Base-by-base conservation (phyloP, 1,140 invertebrate species). In the Atopsyche davidsoni region DNA sequence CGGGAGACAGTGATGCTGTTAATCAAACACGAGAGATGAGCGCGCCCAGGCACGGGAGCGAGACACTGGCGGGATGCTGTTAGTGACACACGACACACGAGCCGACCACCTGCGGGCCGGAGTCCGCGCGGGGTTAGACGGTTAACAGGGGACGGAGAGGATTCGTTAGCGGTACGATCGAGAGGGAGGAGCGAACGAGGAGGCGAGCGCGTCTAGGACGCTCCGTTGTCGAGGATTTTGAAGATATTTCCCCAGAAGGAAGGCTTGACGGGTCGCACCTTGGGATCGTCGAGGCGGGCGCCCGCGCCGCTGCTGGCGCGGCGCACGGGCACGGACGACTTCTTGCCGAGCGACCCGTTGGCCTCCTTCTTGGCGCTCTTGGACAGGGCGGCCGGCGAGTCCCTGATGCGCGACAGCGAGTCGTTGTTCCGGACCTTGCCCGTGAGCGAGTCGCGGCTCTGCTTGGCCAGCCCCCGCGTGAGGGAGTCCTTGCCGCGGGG, bases 371-470 rank as follows among this genome's bases (percentile, higher is more conserved):
- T 55, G 45, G 52, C 42, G 43, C 34, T 16, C 22, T 55, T 58
- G 4, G 57, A 58, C 14, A 50, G 10, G 7, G 46, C 51, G 7
- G 55, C 55, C 24, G 23, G 51, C 17, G 55, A 57, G 43, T 58
- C 57, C 36, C 57, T 40, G n/a, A 58, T 58, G n/a, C 64, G 64
- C 23, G 72, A 69, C 22, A 76, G 51, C 24, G 73, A 70, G 44
- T 79, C 70, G 62, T 77, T 61, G 62, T 75, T 61, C 59, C 71
- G 64, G 62, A 74, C 72, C 38, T 75, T 77, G 49, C 70, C 69
- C 24, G 73, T 79, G 25, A 81, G 63, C 28, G 80, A 81, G 46
- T 83, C 81, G 40, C 77, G 69, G 55, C 72, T 79, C 45, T 77
- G 67, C 61, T 75, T 76, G 25, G 73, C 70, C 52, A 75, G 70